A percentile compares a stretch with the other conserved stretches of the same genome.
phyloP scores from a whole-genome alignment of 2,113 vertebrate species.

The Alectura lathami region DNA sequence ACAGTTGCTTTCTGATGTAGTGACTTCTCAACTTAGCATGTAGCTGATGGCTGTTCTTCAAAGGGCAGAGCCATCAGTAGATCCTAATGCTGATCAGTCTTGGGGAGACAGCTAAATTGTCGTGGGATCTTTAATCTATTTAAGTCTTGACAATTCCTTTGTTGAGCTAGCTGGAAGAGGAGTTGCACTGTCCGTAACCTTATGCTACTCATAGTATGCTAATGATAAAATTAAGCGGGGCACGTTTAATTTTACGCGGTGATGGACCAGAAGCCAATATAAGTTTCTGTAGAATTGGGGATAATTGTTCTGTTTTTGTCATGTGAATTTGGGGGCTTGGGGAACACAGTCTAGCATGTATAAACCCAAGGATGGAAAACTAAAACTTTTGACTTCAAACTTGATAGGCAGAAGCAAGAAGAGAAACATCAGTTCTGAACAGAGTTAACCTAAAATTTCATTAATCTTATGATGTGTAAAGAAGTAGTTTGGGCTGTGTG shows the following conservation, averaged over 20 bases:
- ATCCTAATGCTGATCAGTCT: background rate
- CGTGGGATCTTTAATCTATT: background rate
- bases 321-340: background rate
- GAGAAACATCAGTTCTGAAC: constrained; percentile 28
- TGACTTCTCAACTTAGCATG: background rate
- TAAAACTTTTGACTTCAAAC: background rate
- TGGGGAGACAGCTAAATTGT: background rate
- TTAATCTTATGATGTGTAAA: constrained; percentile 26
- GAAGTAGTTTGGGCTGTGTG: background rate
- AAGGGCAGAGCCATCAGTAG: background rate
- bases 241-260: no score
- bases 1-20: background rate
- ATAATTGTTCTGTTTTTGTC: background rate
- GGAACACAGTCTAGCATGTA: background rate
- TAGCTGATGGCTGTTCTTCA: background rate
- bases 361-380: constrained; percentile 32
- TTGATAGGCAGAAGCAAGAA: constrained; percentile 10
- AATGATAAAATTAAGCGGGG: background rate
- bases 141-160: background rate
- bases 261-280: background rate
- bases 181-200: background rate
- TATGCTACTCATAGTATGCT: background rate
- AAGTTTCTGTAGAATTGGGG: background rate
- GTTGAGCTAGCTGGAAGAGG: background rate
- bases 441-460: constrained; percentile 46